These are phyloP conservation scores for Sarcophaga caerulescens DNA, from an alignment of 2,888 invertebrate genomes.

Conservation along the genomic window DNA sequence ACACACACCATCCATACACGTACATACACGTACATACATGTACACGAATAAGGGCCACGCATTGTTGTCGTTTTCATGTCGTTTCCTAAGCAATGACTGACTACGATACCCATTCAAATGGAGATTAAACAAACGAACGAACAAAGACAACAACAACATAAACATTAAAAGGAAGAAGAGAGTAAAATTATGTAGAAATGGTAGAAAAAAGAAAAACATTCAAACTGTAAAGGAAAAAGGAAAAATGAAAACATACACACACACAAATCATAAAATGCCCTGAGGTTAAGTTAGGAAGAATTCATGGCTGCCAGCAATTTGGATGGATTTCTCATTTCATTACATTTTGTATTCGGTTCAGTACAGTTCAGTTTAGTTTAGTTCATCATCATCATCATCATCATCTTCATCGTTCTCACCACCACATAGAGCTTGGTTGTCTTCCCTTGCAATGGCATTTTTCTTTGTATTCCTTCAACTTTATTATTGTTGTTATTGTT, in stretches of 20 bases:
- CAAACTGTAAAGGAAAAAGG: conserved; percentile 65
- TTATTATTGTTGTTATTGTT: conserved; percentile 13
- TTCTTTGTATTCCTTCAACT: conserved; percentile 8
- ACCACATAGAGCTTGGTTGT: background rate
- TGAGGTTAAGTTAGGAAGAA: conserved; percentile 78
- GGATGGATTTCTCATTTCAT: conserved; percentile 73
- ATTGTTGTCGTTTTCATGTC: background rate
- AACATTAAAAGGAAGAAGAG: background rate
- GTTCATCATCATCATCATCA: conserved; percentile 29
- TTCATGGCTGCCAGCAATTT: conserved; percentile 76
- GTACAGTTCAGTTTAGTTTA: background rate
- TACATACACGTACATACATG: background rate
- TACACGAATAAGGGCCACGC: background rate
- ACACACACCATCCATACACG: no score
- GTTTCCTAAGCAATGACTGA: background rate
- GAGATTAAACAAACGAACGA: background rate
- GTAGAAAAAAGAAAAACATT: conserved; percentile 24
- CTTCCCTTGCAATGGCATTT: conserved; percentile 24
- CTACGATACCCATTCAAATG: background rate
- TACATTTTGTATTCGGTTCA: conserved; percentile 68
- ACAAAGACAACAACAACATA: background rate
- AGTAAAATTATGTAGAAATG: conserved; percentile 33
- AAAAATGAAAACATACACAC: conserved; percentile 71
- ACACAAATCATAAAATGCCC: conserved; percentile 80
- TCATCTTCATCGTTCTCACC: conserved; percentile 35